Percentiles rank a stretch among this genome's conserved stretches.
Evolutionary conservation across 2,888 invertebrate genomes (phyloP).

Genomic region (Nomada fucata): DNA sequence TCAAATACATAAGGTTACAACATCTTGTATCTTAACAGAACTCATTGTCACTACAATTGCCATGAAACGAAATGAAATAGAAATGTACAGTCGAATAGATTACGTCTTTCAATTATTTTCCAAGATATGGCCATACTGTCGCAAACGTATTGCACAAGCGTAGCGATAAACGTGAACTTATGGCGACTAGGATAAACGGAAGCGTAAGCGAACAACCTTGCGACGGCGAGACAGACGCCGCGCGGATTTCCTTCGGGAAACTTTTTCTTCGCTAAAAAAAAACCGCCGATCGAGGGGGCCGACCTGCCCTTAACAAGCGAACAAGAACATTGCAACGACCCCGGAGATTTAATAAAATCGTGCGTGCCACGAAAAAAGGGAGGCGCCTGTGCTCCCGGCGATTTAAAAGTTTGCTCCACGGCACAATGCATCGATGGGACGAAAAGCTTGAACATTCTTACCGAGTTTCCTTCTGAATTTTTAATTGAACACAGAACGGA

Average conservation of each 20-base stretch:
- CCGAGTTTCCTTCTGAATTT: not conserved
- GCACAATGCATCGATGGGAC: not conserved
- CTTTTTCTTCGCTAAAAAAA: conserved; percentile 22
- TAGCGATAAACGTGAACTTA: not conserved
- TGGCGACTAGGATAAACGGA: not conserved
- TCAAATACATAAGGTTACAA: too few relatives aligned
- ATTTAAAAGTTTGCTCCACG: conserved; percentile 9
- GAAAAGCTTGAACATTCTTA: not conserved
- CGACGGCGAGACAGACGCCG: not conserved
- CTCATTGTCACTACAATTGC: too few relatives aligned
- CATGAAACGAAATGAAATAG: too few relatives aligned
- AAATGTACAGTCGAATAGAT: too few relatives aligned
- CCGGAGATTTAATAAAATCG: conserved; percentile 43
- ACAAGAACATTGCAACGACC: conserved; percentile 4
- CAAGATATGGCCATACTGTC: not conserved
- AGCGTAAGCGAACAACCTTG: not conserved
- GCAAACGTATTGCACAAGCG: not conserved
- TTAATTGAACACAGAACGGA: not conserved
- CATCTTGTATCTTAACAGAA: too few relatives aligned
- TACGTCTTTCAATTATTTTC: not conserved
- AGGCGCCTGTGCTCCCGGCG: not conserved
- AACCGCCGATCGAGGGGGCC: conserved; percentile 20
- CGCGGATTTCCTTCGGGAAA: conserved; percentile 42
- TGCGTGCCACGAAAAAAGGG: not conserved
- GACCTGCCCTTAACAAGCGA: conserved; percentile 36